Conservation (phyloP, 2,797 vertebrate species). For the Sebastiscus albofasciatus region DNA sequence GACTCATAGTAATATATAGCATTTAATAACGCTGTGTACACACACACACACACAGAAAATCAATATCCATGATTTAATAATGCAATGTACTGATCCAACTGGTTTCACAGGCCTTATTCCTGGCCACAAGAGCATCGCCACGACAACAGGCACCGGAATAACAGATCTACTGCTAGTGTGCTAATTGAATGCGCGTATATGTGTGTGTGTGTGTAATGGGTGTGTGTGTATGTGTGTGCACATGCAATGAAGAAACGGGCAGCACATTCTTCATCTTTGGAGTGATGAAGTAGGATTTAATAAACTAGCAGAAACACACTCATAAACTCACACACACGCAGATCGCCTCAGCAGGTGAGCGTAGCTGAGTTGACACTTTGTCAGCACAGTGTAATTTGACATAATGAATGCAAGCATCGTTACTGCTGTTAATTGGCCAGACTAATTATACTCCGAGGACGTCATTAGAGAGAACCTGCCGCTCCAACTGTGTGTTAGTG, state of each 20-base stretch:
- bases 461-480: conserved; percentile 97
- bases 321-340: conserved; percentile 30
- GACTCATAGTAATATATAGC: conserved; percentile 87
- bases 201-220: not conserved
- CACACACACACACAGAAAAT: conserved; percentile 58
- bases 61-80: conserved; percentile 99
- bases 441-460: conserved; percentile 99
- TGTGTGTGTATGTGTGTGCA: not conserved
- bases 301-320: conserved; percentile 46
- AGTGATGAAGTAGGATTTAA: conserved; percentile 71
- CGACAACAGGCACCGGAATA: conserved; percentile 62
- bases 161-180: conserved; percentile 61
- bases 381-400: conserved; percentile 93
- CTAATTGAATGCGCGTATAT: conserved; percentile 70
- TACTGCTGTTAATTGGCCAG: conserved; percentile 99
- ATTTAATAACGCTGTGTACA: conserved; percentile 67
- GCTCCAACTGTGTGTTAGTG: conserved; percentile 60
- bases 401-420: conserved; percentile 99
- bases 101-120: conserved; percentile 74
- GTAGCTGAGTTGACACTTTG: conserved; percentile 98
- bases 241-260: conserved; percentile 38
- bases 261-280: conserved; percentile 59
- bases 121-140: conserved; percentile 62
- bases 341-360: conserved; percentile 90
- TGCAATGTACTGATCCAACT: conserved; percentile 91